phyloP scores from a whole-genome alignment of 1,140 invertebrate genomes.

The Parasteatoda tepidariorum region DNA sequence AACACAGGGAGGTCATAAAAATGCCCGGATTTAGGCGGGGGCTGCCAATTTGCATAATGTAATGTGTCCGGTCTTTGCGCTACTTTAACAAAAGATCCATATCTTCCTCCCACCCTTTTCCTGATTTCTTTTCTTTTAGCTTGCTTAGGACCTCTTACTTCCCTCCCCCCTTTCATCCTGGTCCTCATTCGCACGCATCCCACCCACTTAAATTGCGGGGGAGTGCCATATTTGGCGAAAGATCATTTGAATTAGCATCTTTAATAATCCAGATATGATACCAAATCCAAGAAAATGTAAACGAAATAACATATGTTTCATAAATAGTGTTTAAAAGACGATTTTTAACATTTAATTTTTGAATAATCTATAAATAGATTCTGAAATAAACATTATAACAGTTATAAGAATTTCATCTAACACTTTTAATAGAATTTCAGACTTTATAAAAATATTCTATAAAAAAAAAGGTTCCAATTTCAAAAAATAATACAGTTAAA shows the following conservation, averaged over 20 bases:
- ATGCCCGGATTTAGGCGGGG: not conserved
- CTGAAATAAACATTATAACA: too few species aligned
- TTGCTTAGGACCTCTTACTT: not conserved
- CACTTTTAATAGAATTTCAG: too few species aligned
- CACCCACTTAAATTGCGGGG: constrained; percentile 8
- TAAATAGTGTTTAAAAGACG: too few species aligned
- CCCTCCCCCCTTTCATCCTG: constrained; percentile 2
- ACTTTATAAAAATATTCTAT: too few species aligned
- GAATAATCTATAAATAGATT: too few species aligned
- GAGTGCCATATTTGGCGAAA: constrained; percentile 18
- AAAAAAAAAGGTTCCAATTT: too few species aligned
- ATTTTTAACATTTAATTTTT: too few species aligned
- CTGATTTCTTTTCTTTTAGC: constrained; percentile 16
- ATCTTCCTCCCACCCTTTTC: not conserved
- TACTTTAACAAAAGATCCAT: constrained; percentile 49
- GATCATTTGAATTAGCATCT: not conserved
- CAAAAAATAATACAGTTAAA: too few species aligned
- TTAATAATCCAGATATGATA: too few species aligned
- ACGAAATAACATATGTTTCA: too few species aligned
- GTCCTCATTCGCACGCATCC: constrained; percentile 48
- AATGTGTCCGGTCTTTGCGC: constrained; percentile 54
- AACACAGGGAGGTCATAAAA: constrained; percentile 41
- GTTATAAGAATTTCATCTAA: too few species aligned
- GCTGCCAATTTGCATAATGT: constrained; percentile 57
- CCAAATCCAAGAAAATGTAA: too few species aligned